Percentiles rank a stretch among this genome's conserved stretches.
Conservation (phyloP, 1,140 invertebrate genomes). For the Pogonomyrmex barbatus region DNA sequence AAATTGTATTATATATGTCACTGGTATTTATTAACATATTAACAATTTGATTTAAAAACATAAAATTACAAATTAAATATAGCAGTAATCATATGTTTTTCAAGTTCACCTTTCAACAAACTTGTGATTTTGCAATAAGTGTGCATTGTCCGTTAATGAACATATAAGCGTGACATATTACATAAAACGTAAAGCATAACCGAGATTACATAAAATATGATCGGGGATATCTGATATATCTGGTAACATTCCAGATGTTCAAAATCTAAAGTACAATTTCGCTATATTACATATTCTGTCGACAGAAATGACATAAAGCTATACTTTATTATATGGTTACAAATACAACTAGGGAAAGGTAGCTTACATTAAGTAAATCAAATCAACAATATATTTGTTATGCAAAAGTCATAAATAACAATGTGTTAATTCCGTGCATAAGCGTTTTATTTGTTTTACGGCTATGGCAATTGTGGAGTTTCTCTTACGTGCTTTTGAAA, state of each 20-base stretch:
- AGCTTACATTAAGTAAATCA: background rate
- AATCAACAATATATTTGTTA: background rate
- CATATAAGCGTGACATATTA: background rate
- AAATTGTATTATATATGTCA: background rate
- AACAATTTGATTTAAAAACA: background rate
- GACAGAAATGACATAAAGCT: background rate
- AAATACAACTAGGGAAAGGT: constrained; percentile 33
- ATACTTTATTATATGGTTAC: background rate
- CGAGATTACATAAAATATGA: constrained; percentile 26
- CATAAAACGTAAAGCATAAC: background rate
- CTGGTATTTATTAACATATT: background rate
- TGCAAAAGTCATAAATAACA: background rate
- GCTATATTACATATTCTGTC: background rate
- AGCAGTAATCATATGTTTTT: background rate
- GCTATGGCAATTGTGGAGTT: background rate
- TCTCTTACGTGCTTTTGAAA: background rate
- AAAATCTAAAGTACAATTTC: background rate
- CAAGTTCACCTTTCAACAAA: background rate
- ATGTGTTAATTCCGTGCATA: background rate
- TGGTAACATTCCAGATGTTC: background rate
- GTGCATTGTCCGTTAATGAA: background rate
- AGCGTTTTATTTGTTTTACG: background rate
- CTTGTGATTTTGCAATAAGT: constrained; percentile 11
- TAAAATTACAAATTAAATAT: background rate
- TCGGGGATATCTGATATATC: background rate